Percentiles rank a stretch among this genome's conserved stretches.
Evolutionary conservation across 2,888 invertebrate genomes (phyloP).

Genomic region (Trilocha varians): DNA sequence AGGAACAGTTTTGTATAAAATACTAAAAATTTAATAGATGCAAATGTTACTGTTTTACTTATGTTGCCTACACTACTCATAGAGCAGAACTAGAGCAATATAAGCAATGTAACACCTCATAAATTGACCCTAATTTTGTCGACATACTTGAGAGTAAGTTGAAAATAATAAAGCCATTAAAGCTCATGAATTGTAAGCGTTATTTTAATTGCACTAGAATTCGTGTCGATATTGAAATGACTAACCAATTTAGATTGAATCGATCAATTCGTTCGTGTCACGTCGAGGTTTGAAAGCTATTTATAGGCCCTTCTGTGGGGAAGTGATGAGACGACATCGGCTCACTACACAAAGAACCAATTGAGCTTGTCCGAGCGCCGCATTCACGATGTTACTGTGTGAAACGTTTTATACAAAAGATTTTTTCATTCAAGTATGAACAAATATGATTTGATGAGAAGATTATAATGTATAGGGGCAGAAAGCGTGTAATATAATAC

Average conservation of each 20-base stretch:
- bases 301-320: slow-evolving; percentile 43
- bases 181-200: neutral
- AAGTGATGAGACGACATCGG: slow-evolving; percentile 35
- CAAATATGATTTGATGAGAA: neutral
- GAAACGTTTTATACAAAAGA: neutral
- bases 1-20: no score
- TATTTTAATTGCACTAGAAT: neutral
- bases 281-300: slow-evolving; percentile 23
- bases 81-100: neutral
- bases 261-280: slow-evolving; percentile 41
- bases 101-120: neutral
- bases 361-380: slow-evolving; percentile 46
- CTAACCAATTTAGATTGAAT: slow-evolving; percentile 38
- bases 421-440: neutral
- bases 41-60: no score
- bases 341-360: slow-evolving; percentile 46
- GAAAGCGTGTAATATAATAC: neutral
- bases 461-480: neutral
- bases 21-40: no score
- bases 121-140: neutral
- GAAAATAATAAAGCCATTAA: neutral
- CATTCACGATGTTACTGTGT: slow-evolving; percentile 14
- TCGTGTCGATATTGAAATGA: slow-evolving; percentile 18
- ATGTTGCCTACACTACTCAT: no score
- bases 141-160: neutral